phyloP scores from a whole-genome alignment of 2,797 vertebrate species.

The Catamblyrhynchus diadema region DNA sequence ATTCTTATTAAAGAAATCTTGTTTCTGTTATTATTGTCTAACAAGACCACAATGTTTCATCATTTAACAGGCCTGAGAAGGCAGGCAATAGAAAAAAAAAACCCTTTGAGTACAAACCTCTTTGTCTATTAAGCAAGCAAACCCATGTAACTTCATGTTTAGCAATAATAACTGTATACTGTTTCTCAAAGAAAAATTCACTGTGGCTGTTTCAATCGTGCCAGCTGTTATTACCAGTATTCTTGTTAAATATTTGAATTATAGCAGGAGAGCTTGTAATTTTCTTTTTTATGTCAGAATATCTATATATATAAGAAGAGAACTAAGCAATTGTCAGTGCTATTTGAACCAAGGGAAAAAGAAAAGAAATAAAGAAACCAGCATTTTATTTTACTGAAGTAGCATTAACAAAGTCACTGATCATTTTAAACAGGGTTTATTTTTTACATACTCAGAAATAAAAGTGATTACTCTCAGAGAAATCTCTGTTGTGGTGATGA shows the following conservation, averaged over 20 bases:
- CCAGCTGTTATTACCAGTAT: background rate
- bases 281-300: background rate
- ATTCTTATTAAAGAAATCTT: background rate
- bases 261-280: background rate
- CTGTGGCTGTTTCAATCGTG: background rate
- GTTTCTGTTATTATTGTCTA: constrained; percentile 38
- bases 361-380: background rate
- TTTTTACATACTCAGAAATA: background rate
- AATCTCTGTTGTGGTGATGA: background rate
- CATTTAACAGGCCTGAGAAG: constrained; percentile 25
- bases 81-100: background rate
- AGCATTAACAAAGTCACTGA: background rate
- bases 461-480: background rate
- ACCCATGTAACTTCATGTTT: constrained; percentile 14
- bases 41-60: constrained; percentile 27
- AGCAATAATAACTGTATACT: constrained; percentile 47
- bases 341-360: background rate
- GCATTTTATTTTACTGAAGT: background rate
- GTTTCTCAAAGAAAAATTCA: background rate
- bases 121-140: constrained; percentile 42
- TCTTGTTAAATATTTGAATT: background rate
- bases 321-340: background rate
- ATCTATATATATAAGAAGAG: background rate
- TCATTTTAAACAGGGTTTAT: background rate
- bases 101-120: background rate